Conservation (phyloP, 1,140 invertebrate species). For the Hirudo medicinalis region DNA sequence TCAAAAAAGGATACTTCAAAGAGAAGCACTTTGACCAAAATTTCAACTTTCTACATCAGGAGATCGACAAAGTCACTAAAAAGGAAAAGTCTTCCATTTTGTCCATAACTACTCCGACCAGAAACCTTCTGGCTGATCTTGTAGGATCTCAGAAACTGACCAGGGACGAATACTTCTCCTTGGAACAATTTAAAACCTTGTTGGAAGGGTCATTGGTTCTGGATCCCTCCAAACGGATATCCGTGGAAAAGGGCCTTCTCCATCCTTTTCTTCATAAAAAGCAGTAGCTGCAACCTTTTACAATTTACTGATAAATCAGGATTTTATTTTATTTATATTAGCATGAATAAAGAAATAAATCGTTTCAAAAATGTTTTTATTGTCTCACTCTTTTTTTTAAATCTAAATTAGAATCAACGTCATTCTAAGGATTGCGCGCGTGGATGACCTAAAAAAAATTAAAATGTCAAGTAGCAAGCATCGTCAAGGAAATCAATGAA, state of each 20-base stretch:
- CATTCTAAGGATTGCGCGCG: too few species aligned
- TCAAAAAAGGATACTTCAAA: constrained; percentile 82
- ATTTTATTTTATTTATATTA: too few species aligned
- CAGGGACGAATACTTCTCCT: constrained; percentile 73
- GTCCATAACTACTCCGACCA: constrained; percentile 69
- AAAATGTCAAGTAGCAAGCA: too few species aligned
- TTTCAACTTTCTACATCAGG: constrained; percentile 92
- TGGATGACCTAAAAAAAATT: too few species aligned
- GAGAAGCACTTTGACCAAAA: constrained; percentile 92
- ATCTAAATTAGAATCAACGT: too few species aligned
- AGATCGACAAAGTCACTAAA: constrained; percentile 95
- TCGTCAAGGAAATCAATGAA: too few species aligned
- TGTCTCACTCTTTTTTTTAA: too few species aligned
- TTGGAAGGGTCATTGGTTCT: constrained; percentile 82
- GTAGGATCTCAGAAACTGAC: constrained; percentile 70
- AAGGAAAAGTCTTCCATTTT: constrained; percentile 90
- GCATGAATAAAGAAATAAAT: too few species aligned
- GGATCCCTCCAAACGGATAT: constrained; percentile 80
- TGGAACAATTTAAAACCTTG: constrained; percentile 79
- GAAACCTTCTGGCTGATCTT: constrained; percentile 74
- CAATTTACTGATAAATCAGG: too few species aligned
- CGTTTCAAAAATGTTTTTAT: too few species aligned
- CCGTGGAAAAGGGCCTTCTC: constrained; percentile 79
- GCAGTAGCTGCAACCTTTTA: too few species aligned
- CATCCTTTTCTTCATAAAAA: constrained; percentile 90